Conservation (phyloP, 2,113 vertebrate genomes). For the Ptyas mucosa region DNA sequence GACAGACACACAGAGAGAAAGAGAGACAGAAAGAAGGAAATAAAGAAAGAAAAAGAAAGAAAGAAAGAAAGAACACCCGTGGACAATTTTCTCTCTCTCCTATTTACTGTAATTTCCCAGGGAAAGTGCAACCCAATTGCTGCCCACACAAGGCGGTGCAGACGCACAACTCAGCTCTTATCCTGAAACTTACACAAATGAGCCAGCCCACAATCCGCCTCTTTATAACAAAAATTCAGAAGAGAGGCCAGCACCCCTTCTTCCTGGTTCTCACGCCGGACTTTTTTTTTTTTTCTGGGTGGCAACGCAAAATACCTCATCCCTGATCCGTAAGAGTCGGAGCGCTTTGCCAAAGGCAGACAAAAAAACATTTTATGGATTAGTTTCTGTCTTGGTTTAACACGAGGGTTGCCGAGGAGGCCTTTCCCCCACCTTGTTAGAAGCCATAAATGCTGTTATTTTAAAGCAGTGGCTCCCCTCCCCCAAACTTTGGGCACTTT, state of each 20-base stretch:
- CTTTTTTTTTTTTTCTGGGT: neutral
- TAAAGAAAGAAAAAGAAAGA: too few species aligned
- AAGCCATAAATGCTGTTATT: neutral
- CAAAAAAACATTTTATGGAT: neutral
- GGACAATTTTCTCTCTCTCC: neutral
- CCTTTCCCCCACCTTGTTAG: neutral
- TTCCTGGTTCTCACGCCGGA: neutral
- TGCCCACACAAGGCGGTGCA: neutral
- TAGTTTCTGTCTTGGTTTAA: constrained; percentile 52
- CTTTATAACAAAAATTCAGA: neutral
- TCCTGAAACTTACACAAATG: neutral
- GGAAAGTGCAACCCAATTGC: neutral
- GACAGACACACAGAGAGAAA: too few species aligned
- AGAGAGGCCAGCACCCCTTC: neutral
- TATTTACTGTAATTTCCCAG: neutral
- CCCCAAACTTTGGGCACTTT: neutral
- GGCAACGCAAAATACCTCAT: neutral
- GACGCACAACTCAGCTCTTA: neutral
- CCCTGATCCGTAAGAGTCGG: rapidly evolving
- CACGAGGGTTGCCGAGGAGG: neutral
- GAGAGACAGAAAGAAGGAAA: too few species aligned
- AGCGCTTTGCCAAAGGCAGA: neutral
- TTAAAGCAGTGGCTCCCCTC: neutral
- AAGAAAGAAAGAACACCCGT: too few species aligned
- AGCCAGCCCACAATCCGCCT: neutral